Evolutionary conservation across 2,113 vertebrate genomes (phyloP).

Genomic region (Gymnogyps californianus): DNA sequence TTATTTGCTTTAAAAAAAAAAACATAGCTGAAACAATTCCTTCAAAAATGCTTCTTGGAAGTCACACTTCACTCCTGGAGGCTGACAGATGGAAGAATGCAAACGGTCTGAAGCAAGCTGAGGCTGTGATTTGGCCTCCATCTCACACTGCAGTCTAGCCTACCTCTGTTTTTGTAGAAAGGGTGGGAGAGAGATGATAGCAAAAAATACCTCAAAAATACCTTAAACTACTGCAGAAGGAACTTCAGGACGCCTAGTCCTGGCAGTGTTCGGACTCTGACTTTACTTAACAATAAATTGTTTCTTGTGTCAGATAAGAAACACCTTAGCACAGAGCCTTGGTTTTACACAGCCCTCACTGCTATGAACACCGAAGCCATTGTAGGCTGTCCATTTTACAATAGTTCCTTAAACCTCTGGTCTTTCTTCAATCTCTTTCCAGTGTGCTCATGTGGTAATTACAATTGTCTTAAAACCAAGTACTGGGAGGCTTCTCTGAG

Average conservation of each 20-base stretch:
- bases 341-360: neutral
- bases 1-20: neutral
- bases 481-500: neutral
- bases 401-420: neutral
- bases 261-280: neutral
- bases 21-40: neutral
- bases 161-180: neutral
- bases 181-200: neutral
- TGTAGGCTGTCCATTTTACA: neutral
- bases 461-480: neutral
- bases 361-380: neutral
- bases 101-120: neutral
- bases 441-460: neutral
- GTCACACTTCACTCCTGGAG: fast-evolving
- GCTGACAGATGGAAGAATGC: neutral
- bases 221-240: neutral
- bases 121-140: neutral
- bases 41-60: neutral
- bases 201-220: neutral
- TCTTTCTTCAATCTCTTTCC: neutral
- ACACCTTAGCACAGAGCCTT: neutral
- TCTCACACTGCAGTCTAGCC: no score
- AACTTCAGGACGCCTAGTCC: neutral
- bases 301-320: neutral
- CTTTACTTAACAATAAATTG: neutral